A percentile compares a stretch with the other conserved stretches of the same genome.
Conservation (phyloP, 2,888 invertebrate genomes). For the Crioceris asparagi region DNA sequence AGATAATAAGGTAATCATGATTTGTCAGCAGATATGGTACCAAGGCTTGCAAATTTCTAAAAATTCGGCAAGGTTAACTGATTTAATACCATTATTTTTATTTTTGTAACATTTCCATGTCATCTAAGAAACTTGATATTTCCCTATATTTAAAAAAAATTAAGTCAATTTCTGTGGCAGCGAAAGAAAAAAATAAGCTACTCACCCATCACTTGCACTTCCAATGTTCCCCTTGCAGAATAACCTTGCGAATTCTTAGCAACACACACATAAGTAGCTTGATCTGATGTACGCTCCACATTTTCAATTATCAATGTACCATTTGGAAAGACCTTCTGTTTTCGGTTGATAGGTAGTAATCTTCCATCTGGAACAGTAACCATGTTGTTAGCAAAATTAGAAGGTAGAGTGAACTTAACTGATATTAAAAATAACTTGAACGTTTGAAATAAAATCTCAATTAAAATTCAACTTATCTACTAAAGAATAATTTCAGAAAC, state of each 20-base stretch:
- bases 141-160: no score
- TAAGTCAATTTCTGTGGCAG: conserved; percentile 10
- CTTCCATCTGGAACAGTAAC: conserved; percentile 50
- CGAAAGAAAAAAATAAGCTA: conserved; percentile 23
- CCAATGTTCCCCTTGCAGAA: conserved; percentile 75
- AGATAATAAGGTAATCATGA: no score
- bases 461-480: no score
- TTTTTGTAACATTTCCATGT: no score
- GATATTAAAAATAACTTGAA: background rate
- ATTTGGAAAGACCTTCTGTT: conserved; percentile 88
- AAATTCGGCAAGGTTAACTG: no score
- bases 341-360: conserved; percentile 83
- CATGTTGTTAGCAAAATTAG: background rate
- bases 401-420: background rate
- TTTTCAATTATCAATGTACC: conserved; percentile 90
- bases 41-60: no score
- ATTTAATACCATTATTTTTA: no score
- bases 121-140: no score
- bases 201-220: conserved; percentile 97
- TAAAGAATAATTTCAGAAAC: no score
- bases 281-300: conserved; percentile 84
- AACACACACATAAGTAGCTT: conserved; percentile 89
- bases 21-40: no score
- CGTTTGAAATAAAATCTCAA: background rate
- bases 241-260: conserved; percentile 87